Evolutionary conservation across 2,888 invertebrate genomes (phyloP).

Genomic region (Cheilosia soror): DNA sequence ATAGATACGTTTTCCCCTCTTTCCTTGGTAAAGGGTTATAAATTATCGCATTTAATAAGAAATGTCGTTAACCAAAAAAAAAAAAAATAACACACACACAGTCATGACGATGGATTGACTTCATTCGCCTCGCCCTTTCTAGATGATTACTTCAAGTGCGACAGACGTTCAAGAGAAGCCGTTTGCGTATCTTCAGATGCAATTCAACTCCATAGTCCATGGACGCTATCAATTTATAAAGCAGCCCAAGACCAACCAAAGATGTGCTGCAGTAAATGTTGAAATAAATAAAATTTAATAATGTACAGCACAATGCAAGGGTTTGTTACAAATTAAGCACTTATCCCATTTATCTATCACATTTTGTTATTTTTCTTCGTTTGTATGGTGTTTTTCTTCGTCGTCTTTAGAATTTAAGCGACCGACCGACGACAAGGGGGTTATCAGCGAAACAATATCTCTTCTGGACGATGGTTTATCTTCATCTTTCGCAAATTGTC

Average conservation of each 20-base stretch:
- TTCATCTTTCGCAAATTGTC: constrained; percentile 56
- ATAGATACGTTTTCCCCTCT: not conserved
- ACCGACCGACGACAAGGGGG: not conserved
- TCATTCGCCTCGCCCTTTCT: constrained; percentile 64
- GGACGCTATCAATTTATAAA: constrained; percentile 65
- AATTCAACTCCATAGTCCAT: constrained; percentile 33
- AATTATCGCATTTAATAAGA: constrained; percentile 63
- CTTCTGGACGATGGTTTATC: constrained; percentile 29
- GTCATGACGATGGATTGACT: constrained; percentile 34
- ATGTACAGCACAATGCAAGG: constrained; percentile 66
- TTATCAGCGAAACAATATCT: constrained; percentile 44
- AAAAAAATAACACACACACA: constrained; percentile 11
- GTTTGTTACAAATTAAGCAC: constrained; percentile 69
- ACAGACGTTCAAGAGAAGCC: not conserved
- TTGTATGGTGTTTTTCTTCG: not conserved
- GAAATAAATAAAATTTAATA: constrained; percentile 60
- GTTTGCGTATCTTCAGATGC: constrained; percentile 41
- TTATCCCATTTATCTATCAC: constrained; percentile 66
- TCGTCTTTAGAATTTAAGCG: not conserved
- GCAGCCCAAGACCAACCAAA: constrained; percentile 4
- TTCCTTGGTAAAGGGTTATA: constrained; percentile 58
- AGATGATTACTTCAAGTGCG: constrained; percentile 6
- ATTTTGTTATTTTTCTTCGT: constrained; percentile 1
- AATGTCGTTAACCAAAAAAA: constrained; percentile 53
- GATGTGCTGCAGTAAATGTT: not conserved